Evolutionary conservation across 1,140 invertebrate genomes (phyloP), one percentile per base, ranked within the genome.

Genomic region (Trissolcus basalis): DNA sequence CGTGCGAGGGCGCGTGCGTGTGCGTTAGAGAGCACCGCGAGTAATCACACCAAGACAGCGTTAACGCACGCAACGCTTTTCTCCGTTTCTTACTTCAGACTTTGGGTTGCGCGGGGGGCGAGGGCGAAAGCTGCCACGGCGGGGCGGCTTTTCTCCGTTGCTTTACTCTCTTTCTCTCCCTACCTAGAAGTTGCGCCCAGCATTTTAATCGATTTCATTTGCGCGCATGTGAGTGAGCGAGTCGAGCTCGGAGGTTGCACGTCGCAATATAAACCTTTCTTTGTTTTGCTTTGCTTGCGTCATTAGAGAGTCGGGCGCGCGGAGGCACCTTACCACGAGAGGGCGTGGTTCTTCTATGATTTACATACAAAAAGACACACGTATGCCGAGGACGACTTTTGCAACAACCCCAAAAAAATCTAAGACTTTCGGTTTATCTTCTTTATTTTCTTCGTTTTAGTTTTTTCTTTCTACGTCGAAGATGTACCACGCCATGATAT

Each of bases 191-290:
- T 87, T 87, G 85, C 85, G 84, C 85, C 83, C 85, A 87, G 87
- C 87, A 88, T 88, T 88, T 88, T 88, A 87, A 88, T 88, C 86
- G 87, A 88, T 88, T 88, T 88, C 86, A 88, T 88, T 88, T 88
- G 85, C 85, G 85, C 85, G 85, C 85, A 85, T 85, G 85, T 85
- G 85, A 83, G 84, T 71, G 85, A 87, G 82, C 76, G 79, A 82
- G 79, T 33, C 64, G 64, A 77, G 78, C 47, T 77, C 59, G 60
- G 71, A 65, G 58, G 60, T 73, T 70, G 69, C 70, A 70, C 67
- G 56, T 80, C 80, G 82, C 81, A 86, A 80, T 86, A 86, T 86
- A 88, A 86, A 87, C 84, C 83, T 87, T 88, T 88, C 87, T 87
- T 88, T 87, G 85, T 88, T 87, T 88, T 86, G 84, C 82, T 86